Percentiles rank a stretch among this genome's conserved stretches.
Conservation (phyloP, 2,888 invertebrate genomes). For the Chrysomela aeneicollis region DNA sequence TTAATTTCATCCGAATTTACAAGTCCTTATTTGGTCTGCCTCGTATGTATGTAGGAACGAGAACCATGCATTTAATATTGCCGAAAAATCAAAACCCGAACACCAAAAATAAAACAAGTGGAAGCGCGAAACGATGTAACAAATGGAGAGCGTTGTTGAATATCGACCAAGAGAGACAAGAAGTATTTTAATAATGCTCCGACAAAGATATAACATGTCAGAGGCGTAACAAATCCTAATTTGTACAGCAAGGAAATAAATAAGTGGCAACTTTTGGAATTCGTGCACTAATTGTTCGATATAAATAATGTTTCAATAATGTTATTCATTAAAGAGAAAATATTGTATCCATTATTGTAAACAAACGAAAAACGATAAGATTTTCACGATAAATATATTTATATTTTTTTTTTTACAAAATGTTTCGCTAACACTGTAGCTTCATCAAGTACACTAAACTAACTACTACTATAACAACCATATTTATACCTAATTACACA, state of each 20-base stretch:
- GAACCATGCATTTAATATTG: slow-evolving; percentile 45
- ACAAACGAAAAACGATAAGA: no score
- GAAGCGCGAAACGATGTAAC: slow-evolving; percentile 40
- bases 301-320: neutral
- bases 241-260: neutral
- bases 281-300: neutral
- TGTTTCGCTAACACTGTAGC: no score
- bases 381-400: no score
- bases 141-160: slow-evolving; percentile 43
- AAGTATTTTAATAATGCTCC: slow-evolving; percentile 44
- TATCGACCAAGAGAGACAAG: slow-evolving; percentile 39
- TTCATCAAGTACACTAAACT: no score
- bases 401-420: no score
- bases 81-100: slow-evolving; percentile 44
- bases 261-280: neutral
- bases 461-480: no score
- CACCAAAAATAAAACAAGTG: slow-evolving; percentile 39
- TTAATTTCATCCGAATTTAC: slow-evolving; percentile 2
- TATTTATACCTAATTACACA: no score
- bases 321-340: no score
- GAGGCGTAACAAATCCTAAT: slow-evolving; percentile 21
- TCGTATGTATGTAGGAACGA: slow-evolving; percentile 14
- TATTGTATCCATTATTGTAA: no score
- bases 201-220: slow-evolving; percentile 42
- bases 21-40: slow-evolving; percentile 4